Evolutionary conservation across 2,888 invertebrate genomes (phyloP).

Genomic region (Lasioglossum vierecki): DNA sequence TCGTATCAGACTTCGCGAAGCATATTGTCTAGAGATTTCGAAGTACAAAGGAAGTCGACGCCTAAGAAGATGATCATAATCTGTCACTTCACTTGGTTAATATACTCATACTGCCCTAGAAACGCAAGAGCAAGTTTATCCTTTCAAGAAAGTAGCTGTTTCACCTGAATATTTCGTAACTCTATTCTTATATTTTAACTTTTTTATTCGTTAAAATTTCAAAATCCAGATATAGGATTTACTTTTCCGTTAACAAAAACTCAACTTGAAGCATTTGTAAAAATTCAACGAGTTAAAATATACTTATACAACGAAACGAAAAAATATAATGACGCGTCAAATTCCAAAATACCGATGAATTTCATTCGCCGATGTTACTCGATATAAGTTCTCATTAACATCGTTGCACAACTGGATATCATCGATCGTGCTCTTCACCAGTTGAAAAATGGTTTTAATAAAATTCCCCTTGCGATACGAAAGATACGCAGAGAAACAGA

Average conservation of each 20-base stretch:
- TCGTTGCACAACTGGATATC: neutral
- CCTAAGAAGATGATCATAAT: neutral
- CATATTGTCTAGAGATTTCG: neutral
- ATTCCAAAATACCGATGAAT: neutral
- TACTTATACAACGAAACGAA: neutral
- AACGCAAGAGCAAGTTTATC: neutral
- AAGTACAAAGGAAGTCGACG: neutral
- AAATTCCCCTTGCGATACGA: neutral
- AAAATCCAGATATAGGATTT: neutral
- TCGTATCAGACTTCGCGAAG: neutral
- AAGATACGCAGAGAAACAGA: neutral
- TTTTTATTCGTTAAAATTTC: neutral
- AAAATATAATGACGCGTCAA: neutral
- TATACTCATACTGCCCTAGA: neutral
- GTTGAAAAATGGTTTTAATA: constrained; percentile 5
- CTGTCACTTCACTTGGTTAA: neutral
- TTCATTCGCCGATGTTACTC: neutral
- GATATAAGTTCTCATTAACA: neutral
- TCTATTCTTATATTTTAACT: neutral
- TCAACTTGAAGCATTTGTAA: neutral
- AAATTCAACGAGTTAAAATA: neutral
- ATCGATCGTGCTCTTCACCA: constrained; percentile 1
- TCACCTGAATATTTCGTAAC: neutral
- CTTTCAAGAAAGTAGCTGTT: neutral
- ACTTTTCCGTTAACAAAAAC: neutral